Base-by-base conservation (phyloP, 2,797 vertebrate genomes). In the Anguilla obscura region DNA sequence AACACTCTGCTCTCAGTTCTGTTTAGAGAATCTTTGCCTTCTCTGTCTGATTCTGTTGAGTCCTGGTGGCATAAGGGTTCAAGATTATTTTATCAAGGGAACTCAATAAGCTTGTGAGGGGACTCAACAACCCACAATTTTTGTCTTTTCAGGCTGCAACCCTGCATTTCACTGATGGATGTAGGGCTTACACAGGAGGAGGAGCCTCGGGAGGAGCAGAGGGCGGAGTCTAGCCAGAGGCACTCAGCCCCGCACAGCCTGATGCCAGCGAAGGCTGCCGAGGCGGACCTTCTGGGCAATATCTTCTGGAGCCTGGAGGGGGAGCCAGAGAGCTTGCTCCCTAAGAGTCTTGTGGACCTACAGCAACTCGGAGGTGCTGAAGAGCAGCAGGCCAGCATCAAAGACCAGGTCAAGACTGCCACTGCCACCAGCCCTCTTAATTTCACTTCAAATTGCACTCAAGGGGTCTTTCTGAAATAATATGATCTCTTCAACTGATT, bases 261-360 rank as follows among this genome's bases (percentile, higher is more conserved):
- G 18, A 14, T 24, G 45, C 18, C 79, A n/a, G 18, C 2, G 21
- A 48, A 45, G 79, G 79, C 16, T 18, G 1, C 21, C 1, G 12
- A 50, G 45, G 40, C 45, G 0, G 79, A 82, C 45, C 79, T 48
- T 9, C 79, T 82, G 45, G 45, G 79, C 45, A 45, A 50, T 82
- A 50, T 82, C 45, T 82, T 82, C 45, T 48, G 79, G 40, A 82
- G 45, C 79, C 79, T 82, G 79, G 40, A 82, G 79, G 79, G 40
- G 45, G 79, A 82, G 79, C 79, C 79, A 82, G 40, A 82, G 40
- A 50, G 79, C 79, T 12, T 82, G 40, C 40, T 82, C 33, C 40
- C 79, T 0, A 82, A 82, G 45, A 82, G 79, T 45, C 79, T 82
- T 48, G 79, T 48, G 18, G 79, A 82, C 79, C 12, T 82, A 9